phyloP scores from a whole-genome alignment of 2,888 invertebrate species.

The Notodonta dromedarius region DNA sequence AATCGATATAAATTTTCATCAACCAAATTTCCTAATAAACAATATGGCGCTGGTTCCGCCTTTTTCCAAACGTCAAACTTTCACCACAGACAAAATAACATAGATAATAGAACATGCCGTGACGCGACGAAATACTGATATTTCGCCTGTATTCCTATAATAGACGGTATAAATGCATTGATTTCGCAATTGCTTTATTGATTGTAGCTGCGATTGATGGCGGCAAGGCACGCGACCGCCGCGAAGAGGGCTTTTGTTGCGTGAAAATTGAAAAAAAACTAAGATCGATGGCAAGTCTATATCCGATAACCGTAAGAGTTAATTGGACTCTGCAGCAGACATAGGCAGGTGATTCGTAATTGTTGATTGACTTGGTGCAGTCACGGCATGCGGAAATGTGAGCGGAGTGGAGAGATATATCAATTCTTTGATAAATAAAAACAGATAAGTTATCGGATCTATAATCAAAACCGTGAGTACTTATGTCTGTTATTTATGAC shows the following conservation, averaged over 20 bases:
- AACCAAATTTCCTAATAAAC: background rate
- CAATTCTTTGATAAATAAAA: too few relatives aligned
- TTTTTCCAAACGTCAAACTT: slow-evolving; percentile 18
- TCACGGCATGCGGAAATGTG: background rate
- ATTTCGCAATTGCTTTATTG: slow-evolving; percentile 77
- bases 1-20: background rate
- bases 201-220: slow-evolving; percentile 75
- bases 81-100: slow-evolving; percentile 31
- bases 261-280: slow-evolving; percentile 48
- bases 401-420: too few relatives aligned
- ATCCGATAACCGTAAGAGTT: slow-evolving; percentile 6
- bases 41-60: slow-evolving; percentile 13
- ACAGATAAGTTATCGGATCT: too few relatives aligned
- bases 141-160: slow-evolving; percentile 52
- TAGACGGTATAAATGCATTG: slow-evolving; percentile 71
- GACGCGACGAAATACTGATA: slow-evolving; percentile 45
- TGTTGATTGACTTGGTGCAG: slow-evolving; percentile 5
- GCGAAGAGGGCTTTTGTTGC: slow-evolving; percentile 47
- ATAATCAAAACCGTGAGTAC: too few relatives aligned
- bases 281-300: slow-evolving; percentile 32
- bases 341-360: background rate
- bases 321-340: slow-evolving; percentile 6
- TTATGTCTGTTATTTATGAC: too few relatives aligned
- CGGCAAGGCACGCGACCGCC: slow-evolving; percentile 62
- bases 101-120: slow-evolving; percentile 30